Base-by-base conservation (phyloP, 2,113 vertebrate species). In the Siphamia tubifer region DNA sequence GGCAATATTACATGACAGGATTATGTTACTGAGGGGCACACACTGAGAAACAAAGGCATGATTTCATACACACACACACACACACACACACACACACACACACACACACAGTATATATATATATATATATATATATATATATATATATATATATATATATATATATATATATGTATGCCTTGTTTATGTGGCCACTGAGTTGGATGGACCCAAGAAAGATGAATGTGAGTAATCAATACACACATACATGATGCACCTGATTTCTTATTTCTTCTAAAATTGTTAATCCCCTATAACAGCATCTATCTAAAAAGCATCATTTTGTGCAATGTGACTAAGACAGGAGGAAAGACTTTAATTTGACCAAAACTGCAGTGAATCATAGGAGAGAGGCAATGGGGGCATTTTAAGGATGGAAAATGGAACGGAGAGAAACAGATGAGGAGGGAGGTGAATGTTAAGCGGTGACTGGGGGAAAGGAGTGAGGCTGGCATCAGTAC, bases 1-100 rank as follows among this genome's bases (percentile, higher is more conserved):
- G 74, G 69, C 45, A 57, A 70, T 47, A 61, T 48, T 56, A 67
- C 77, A 77, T 20, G 47, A 64, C 42, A 30, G 53, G 68, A 36
- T 84, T 51, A 40, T 66, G 39, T 77, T 79, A 49, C 71, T 0
- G 8, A 67, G 51, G 47, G 51, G 47, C 51, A 56, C 40, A 31
- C 38, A 16, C 15, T 43, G 48, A 62, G 62, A 24, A 54, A 32
- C 13, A 57, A 35, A 25, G 24, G 15, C 51, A 4, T 49, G 38
- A 42, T 10, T 67, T 20, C 66, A 2, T 31, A n/a, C n/a, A n/a
- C n/a, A n/a, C n/a, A n/a, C n/a, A n/a, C n/a, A n/a, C n/a, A n/a
- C n/a, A n/a, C n/a, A n/a, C n/a, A n/a, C n/a, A n/a, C n/a, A n/a
- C n/a, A n/a, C n/a, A n/a, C n/a, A n/a, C n/a, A n/a, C n/a, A n/a